phyloP scores from a whole-genome alignment of 2,113 vertebrate genomes.

The Cervus canadensis region DNA sequence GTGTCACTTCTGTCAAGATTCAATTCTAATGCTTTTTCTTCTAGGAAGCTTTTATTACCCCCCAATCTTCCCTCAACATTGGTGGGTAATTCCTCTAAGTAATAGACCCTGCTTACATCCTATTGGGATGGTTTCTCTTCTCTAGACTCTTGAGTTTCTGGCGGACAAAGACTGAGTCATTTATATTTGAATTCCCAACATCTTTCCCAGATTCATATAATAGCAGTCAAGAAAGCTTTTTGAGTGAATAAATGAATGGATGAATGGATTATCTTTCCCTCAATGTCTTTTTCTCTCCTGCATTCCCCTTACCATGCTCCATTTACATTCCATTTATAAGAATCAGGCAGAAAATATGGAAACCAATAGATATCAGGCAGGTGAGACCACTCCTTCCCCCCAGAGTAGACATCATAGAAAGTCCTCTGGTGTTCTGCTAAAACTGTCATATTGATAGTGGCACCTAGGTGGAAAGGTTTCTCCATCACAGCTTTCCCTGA shows the following conservation, averaged over 20 bases:
- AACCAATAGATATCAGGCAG: background rate
- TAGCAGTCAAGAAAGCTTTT: background rate
- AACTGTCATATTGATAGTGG: background rate
- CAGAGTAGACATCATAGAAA: background rate
- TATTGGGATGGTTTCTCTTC: background rate
- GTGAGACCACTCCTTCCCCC: background rate
- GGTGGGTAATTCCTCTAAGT: background rate
- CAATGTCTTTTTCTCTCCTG: rapidly evolving
- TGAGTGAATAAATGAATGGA: background rate
- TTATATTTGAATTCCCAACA: background rate
- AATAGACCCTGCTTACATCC: background rate
- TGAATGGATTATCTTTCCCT: background rate
- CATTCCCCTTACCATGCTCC: background rate
- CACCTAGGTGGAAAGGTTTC: background rate
- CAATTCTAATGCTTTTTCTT: background rate
- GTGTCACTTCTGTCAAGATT: background rate
- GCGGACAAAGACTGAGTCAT: background rate
- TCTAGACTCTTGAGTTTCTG: background rate
- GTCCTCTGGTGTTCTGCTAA: background rate
- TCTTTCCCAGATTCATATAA: background rate
- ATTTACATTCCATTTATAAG: background rate
- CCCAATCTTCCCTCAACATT: background rate
- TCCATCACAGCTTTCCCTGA: background rate
- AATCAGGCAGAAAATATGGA: background rate
- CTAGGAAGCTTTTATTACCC: background rate